Evolutionary conservation across 1,140 invertebrate genomes (phyloP).

Genomic region (Bactericera cockerelli): DNA sequence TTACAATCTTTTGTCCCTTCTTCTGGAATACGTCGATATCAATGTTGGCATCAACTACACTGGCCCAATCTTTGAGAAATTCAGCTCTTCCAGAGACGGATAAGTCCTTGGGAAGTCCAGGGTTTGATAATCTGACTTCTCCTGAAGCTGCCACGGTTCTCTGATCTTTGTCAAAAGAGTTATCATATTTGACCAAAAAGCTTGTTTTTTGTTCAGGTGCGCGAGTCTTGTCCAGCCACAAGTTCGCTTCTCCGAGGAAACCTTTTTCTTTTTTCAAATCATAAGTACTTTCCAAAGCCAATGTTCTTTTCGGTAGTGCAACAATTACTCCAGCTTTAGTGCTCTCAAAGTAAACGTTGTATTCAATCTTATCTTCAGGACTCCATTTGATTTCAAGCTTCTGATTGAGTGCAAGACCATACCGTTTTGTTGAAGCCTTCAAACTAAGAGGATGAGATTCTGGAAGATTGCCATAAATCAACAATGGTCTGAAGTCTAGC

Average conservation of each 20-base stretch:
- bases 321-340: constrained; percentile 6
- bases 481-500: not conserved
- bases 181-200: not conserved
- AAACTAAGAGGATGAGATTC: not conserved
- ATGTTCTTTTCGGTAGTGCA: not conserved
- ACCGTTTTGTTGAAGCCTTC: not conserved
- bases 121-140: constrained; percentile 1
- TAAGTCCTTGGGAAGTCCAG: constrained; percentile 28
- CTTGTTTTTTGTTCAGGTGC: constrained; percentile 1
- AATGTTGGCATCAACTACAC: constrained; percentile 32
- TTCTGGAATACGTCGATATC: constrained; percentile 44
- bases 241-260: not conserved
- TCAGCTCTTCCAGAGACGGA: constrained; percentile 32
- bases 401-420: not conserved
- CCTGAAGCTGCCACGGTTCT: constrained; percentile 4
- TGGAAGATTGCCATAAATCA: not conserved
- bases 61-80: constrained; percentile 31
- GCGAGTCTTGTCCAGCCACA: not conserved
- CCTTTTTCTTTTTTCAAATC: constrained; percentile 5
- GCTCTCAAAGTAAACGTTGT: constrained; percentile 7
- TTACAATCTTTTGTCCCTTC: constrained; percentile 41
- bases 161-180: not conserved
- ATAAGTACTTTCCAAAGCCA: constrained; percentile 6
- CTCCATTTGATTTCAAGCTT: not conserved
- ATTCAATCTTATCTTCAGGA: not conserved